A percentile compares a stretch with the other conserved stretches of the same genome.
phyloP scores from a whole-genome alignment of 2,113 vertebrate genomes.

The Elachura formosa region DNA sequence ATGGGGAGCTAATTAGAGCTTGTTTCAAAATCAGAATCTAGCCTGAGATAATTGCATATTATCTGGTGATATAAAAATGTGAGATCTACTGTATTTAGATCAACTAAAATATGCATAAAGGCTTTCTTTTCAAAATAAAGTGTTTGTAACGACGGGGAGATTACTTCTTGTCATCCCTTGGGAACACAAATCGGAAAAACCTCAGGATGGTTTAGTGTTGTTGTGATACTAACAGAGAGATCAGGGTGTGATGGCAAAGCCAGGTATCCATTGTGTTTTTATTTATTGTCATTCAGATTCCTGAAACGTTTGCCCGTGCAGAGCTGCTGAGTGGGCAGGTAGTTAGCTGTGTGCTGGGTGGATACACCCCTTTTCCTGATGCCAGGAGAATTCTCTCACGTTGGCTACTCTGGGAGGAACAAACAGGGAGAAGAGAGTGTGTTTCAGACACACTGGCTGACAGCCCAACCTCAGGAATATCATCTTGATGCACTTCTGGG shows the following conservation, averaged over 20 bases:
- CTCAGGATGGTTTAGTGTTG: background rate
- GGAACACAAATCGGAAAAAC: background rate
- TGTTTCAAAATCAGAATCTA: conserved; percentile 55
- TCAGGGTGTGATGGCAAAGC: background rate
- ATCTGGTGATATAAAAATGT: conserved; percentile 52
- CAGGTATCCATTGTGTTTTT: background rate
- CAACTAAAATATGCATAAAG: conserved; percentile 58
- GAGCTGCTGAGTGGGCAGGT: background rate
- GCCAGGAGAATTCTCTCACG: background rate
- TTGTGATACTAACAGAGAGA: background rate
- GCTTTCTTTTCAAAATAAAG: conserved; percentile 61
- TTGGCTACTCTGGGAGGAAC: background rate
- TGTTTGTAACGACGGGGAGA: conserved; percentile 37
- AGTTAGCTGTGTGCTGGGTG: background rate
- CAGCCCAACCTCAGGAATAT: background rate
- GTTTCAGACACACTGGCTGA: background rate
- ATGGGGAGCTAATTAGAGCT: conserved; percentile 55
- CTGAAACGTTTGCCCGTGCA: background rate
- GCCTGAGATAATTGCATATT: conserved; percentile 45
- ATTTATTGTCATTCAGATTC: background rate
- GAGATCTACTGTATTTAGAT: conserved; percentile 61
- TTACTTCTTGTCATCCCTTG: conserved; percentile 57
- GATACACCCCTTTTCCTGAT: background rate
- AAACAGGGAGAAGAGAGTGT: background rate
- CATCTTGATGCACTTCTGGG: rapidly evolving